Evolutionary conservation across 1,140 invertebrate species (phyloP).

Genomic region (Ceratitis capitata): DNA sequence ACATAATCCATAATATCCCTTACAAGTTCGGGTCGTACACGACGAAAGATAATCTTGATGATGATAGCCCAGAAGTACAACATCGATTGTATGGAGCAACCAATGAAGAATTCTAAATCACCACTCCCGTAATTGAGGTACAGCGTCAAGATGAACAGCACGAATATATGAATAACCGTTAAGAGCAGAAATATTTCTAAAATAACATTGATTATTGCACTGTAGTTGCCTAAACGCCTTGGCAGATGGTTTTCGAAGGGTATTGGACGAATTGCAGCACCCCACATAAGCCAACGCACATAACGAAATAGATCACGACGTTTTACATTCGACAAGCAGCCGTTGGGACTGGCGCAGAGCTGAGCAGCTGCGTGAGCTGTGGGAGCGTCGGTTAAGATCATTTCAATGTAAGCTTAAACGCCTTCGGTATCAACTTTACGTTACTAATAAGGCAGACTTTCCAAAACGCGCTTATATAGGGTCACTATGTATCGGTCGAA

Average conservation of each 20-base stretch:
- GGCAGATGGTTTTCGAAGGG: constrained; percentile 32
- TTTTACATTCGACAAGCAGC: background rate
- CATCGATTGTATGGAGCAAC: constrained; percentile 55
- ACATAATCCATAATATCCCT: constrained; percentile 48
- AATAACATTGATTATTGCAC: constrained; percentile 9
- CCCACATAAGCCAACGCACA: constrained; percentile 51
- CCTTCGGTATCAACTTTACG: too few relatives aligned
- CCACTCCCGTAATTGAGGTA: constrained; percentile 53
- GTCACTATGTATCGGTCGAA: background rate
- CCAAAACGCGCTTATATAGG: background rate
- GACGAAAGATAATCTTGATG: constrained; percentile 59
- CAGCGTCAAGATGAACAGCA: constrained; percentile 52
- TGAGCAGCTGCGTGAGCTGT: too few relatives aligned
- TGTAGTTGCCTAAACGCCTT: background rate
- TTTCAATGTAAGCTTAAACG: too few relatives aligned
- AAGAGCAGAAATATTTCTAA: constrained; percentile 56
- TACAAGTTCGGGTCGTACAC: constrained; percentile 45
- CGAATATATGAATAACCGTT: constrained; percentile 51
- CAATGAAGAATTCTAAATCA: constrained; percentile 56
- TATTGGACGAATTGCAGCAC: constrained; percentile 55
- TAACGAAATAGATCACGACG: constrained; percentile 55
- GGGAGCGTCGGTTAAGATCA: too few relatives aligned
- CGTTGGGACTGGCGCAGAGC: background rate
- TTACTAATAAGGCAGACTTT: background rate
- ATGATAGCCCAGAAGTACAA: constrained; percentile 56